Evolutionary conservation across 2,113 vertebrate genomes (phyloP), one percentile per base, ranked within the genome.

Genomic region (Mus spicilegus): DNA sequence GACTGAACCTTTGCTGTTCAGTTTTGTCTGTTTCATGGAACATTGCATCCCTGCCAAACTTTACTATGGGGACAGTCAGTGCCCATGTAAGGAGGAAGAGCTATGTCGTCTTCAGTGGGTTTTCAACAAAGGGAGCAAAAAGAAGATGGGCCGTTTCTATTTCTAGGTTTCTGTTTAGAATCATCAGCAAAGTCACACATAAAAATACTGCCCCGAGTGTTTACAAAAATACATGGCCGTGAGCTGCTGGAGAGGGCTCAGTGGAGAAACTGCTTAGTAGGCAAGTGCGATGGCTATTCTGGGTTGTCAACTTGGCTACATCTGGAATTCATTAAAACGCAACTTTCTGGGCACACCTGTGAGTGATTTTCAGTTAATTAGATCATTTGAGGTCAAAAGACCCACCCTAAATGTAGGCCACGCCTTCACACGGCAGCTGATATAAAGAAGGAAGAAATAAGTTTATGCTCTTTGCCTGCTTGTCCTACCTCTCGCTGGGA

Each of bases 141-240:
- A 19, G 33, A 69, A 95, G 33, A 77, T 3, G 7, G 58, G 16
- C 36, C 70, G 86, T 75, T 77, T 69, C 46, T 54, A 63, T 87
- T 72, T 82, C 65, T 75, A 92, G 95, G 14, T 36, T 96, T n/a
- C 76, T 96, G 65, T 36, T 80, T 90, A 73, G 51, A 84, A 80
- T 69, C 30, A 90, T 94, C 63, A 85, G 42, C n/a, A 82, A 80
- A 87, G 65, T 67, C 58, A 82, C 42, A 72, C 42, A 16, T 77
- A 56, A 61, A n/a, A 84, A 92, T 58, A 54, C 63, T 91, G 86
- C 75, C 85, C 89, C 58, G 42, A 42, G 24, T 14, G 30, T 72
- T 92, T 73, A 96, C 36, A 80, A 26, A 90, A 85, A 39, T 86
- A 54, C 67, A 46, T 70, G 85, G 65, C 33, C 85, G 4, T 70